Conservation (phyloP, 92 coral and sea anemone species). For the Phymanthus crucifer region DNA sequence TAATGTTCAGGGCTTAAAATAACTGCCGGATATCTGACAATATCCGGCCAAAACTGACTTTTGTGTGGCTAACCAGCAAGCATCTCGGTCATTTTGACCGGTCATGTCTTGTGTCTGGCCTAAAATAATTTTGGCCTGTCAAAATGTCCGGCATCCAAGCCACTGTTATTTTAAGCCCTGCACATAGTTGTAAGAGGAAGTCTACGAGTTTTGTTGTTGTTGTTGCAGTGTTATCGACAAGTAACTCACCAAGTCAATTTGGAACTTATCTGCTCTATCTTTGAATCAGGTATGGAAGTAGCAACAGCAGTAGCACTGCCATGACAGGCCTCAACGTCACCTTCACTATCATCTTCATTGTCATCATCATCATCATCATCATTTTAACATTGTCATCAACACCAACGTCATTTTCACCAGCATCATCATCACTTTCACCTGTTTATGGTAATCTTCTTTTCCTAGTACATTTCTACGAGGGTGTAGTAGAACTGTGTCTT, state of each 20-base stretch:
- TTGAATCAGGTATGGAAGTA: conserved; percentile 82
- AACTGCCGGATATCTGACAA: too few relatives aligned
- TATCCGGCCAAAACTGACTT: too few relatives aligned
- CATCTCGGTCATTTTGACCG: too few relatives aligned
- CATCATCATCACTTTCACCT: neutral
- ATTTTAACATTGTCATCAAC: neutral
- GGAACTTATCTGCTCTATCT: conserved; percentile 75
- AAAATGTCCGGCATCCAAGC: too few relatives aligned
- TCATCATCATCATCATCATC: neutral
- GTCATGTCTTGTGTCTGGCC: too few relatives aligned
- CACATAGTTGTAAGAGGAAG: too few relatives aligned
- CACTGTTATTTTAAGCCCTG: too few relatives aligned
- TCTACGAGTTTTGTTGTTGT: too few relatives aligned
- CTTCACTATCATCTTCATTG: neutral
- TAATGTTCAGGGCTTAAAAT: too few relatives aligned
- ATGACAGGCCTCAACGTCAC: neutral
- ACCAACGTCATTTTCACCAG: neutral
- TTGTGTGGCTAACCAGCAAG: too few relatives aligned
- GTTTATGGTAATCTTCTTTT: neutral
- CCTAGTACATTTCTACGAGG: conserved; percentile 86
- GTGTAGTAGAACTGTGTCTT: conserved; percentile 78
- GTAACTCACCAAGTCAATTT: conserved; percentile 90
- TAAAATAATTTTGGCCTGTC: too few relatives aligned
- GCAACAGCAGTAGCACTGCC: too few relatives aligned
- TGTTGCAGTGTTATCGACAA: conserved; percentile 85